These are phyloP conservation scores for Dolomedes plantarius DNA, from an alignment of 2,888 invertebrate species.

Conservation along the genomic window DNA sequence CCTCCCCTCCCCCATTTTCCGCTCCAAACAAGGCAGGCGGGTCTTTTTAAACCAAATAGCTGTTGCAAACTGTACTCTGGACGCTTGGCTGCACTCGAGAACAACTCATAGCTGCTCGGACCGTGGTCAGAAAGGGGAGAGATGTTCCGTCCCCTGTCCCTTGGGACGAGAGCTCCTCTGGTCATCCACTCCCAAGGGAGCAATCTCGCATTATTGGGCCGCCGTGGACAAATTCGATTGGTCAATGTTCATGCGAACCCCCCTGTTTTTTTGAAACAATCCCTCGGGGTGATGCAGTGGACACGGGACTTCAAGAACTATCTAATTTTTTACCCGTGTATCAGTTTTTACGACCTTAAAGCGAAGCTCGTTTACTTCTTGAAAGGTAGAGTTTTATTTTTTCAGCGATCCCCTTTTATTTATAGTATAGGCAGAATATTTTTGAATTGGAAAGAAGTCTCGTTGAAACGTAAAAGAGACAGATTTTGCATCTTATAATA, in stretches of 20 bases:
- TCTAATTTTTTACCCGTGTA: slow-evolving; percentile 9
- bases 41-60: slow-evolving; percentile 17
- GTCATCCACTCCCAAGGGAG: slow-evolving; percentile 24
- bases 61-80: slow-evolving; percentile 62
- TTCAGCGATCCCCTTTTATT: slow-evolving; percentile 2
- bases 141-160: slow-evolving; percentile 18
- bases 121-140: slow-evolving; percentile 50
- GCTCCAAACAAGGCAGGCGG: neutral
- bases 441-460: no score
- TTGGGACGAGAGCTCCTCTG: slow-evolving; percentile 11
- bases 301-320: slow-evolving; percentile 10
- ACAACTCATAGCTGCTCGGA: slow-evolving; percentile 47
- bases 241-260: slow-evolving; percentile 63
- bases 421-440: no score
- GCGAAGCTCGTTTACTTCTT: slow-evolving; percentile 55
- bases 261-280: slow-evolving; percentile 32
- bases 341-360: slow-evolving; percentile 44
- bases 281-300: slow-evolving; percentile 11
- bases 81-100: slow-evolving; percentile 51
- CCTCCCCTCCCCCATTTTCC: neutral
- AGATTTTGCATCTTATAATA: no score
- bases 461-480: no score
- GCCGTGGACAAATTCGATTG: slow-evolving; percentile 70
- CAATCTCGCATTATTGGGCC: slow-evolving; percentile 67
- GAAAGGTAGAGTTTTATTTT: slow-evolving; percentile 21